These are phyloP conservation scores for Drosophila tropicalis DNA, from an alignment of 1,140 invertebrate genomes.

Conservation along the genomic window DNA sequence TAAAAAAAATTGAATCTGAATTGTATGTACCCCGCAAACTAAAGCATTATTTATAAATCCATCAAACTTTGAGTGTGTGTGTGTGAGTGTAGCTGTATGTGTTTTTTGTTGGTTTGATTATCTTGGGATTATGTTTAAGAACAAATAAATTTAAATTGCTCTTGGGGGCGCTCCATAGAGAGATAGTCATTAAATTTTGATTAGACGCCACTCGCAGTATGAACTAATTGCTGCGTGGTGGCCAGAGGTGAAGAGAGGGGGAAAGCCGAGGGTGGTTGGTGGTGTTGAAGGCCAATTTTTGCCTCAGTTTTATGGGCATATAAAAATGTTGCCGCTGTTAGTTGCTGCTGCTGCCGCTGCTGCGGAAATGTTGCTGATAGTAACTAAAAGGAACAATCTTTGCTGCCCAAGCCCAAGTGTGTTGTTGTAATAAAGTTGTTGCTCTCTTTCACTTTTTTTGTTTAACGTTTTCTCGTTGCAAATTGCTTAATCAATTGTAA, in stretches of 20 bases:
- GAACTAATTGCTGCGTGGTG: slow-evolving; percentile 26
- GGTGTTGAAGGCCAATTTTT: slow-evolving; percentile 9
- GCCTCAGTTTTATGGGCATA: slow-evolving; percentile 20
- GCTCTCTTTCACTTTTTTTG: background rate
- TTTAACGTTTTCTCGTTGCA: slow-evolving; percentile 18
- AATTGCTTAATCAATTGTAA: slow-evolving; percentile 67
- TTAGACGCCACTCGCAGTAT: slow-evolving; percentile 21
- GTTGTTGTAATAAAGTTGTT: background rate
- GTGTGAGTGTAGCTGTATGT: too few relatives aligned
- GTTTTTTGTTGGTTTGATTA: slow-evolving; percentile 25
- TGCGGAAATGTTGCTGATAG: slow-evolving; percentile 29
- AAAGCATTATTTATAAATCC: slow-evolving; percentile 49
- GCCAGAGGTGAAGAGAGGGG: background rate
- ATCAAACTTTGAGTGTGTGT: background rate
- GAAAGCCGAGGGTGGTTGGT: background rate
- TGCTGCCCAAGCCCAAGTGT: background rate
- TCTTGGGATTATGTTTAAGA: slow-evolving; percentile 45
- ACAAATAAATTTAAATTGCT: slow-evolving; percentile 50
- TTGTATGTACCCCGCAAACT: slow-evolving; percentile 8
- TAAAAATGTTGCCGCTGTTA: slow-evolving; percentile 27
- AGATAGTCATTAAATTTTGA: slow-evolving; percentile 47
- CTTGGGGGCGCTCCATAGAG: background rate
- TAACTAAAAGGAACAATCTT: background rate
- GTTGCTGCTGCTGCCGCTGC: background rate
- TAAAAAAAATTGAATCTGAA: slow-evolving; percentile 12